Conservation (phyloP, 2,797 vertebrate species). For the Dendrocincla fuliginosa region DNA sequence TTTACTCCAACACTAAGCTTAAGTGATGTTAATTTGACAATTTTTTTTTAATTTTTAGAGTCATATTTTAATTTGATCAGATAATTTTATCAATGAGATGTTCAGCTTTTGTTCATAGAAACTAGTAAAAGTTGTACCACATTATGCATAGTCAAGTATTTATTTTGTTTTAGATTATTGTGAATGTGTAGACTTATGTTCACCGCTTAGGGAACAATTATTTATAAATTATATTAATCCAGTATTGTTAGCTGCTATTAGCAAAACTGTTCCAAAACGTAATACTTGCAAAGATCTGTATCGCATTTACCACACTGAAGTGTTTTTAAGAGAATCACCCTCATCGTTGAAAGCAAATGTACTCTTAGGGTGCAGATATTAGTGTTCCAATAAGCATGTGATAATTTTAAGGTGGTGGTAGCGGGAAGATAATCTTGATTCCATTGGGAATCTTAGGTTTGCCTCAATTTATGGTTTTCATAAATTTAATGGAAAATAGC, state of each 20-base stretch:
- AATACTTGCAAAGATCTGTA: constrained; percentile 73
- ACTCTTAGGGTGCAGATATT: constrained; percentile 75
- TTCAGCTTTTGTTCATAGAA: constrained; percentile 73
- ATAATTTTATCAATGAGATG: constrained; percentile 68
- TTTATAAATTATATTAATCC: constrained; percentile 81
- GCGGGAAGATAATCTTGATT: constrained; percentile 87
- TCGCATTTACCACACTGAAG: constrained; percentile 77
- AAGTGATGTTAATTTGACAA: constrained; percentile 75
- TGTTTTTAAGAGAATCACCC: constrained; percentile 75
- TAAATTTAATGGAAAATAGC: constrained; percentile 83
- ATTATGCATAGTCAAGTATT: constrained; percentile 78
- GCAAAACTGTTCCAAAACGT: constrained; percentile 76
- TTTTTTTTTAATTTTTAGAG: constrained; percentile 56
- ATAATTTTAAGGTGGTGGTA: constrained; percentile 82
- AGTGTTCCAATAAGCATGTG: constrained; percentile 79
- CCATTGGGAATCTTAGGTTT: constrained; percentile 85
- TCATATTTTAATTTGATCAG: constrained; percentile 73
- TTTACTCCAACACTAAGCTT: constrained; percentile 67
- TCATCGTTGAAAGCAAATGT: constrained; percentile 78
- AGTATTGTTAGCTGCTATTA: constrained; percentile 79
- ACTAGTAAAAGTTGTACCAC: constrained; percentile 71
- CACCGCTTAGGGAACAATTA: constrained; percentile 81
- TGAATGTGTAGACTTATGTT: constrained; percentile 77
- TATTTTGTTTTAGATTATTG: constrained; percentile 79
- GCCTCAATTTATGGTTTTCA: constrained; percentile 82